Conservation (phyloP, 2,797 vertebrate genomes). For the Muscicapa striata region DNA sequence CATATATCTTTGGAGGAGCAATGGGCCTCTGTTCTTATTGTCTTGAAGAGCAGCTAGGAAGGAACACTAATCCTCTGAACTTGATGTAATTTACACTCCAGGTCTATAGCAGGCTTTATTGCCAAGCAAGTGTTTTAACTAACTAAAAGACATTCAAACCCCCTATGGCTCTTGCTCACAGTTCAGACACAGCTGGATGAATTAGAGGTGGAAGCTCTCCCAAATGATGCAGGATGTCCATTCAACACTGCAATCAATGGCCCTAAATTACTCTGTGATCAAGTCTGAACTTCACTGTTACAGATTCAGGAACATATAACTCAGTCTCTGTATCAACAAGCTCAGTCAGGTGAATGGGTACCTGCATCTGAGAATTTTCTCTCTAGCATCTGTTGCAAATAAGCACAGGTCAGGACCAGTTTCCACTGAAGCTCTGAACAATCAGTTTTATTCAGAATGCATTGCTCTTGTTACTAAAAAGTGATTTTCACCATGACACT, state of each 20-base stretch:
- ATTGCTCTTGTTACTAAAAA: neutral
- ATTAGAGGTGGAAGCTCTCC: neutral
- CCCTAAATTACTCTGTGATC: neutral
- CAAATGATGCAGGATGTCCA: neutral
- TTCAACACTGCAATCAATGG: neutral
- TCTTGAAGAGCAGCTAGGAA: neutral
- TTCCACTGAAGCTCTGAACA: neutral
- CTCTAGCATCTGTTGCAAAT: neutral
- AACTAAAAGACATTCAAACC: neutral
- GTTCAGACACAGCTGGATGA: neutral
- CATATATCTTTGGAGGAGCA: neutral
- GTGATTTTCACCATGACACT: neutral
- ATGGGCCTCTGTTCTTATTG: neutral
- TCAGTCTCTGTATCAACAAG: neutral
- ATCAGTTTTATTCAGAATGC: neutral
- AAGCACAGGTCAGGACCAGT: neutral
- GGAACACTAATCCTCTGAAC: neutral
- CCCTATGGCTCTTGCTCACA: neutral
- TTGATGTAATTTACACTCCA: neutral
- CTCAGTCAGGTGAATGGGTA: accelerated
- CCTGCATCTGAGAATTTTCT: neutral
- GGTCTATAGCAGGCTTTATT: neutral
- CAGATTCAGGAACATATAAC: neutral
- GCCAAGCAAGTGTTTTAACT: neutral
- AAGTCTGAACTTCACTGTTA: neutral